A percentile compares a stretch with the other conserved stretches of the same genome.
Conservation (phyloP, 2,797 vertebrate genomes). For the Kryptolebias ocellatus region DNA sequence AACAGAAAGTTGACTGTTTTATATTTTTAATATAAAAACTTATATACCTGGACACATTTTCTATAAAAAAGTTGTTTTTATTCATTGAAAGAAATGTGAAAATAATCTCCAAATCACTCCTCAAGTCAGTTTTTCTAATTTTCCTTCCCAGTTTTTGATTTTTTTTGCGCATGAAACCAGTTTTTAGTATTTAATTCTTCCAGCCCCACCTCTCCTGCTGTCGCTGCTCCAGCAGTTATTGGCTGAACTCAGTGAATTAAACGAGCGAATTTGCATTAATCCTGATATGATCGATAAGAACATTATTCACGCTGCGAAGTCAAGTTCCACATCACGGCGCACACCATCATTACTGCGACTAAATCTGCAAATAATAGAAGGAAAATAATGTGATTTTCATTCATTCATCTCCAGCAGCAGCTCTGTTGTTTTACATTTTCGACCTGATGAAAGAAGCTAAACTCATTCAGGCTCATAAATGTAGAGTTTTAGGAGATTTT, state of each 20-base stretch:
- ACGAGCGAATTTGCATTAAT: slow-evolving; percentile 61
- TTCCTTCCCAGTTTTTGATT: not conserved
- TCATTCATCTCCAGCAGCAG: slow-evolving; percentile 18
- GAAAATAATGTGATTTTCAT: slow-evolving; percentile 39
- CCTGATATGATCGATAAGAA: slow-evolving; percentile 68
- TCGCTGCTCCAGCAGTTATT: slow-evolving; percentile 13
- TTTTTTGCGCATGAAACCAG: slow-evolving; percentile 23
- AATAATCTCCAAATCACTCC: not conserved
- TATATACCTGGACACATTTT: no score
- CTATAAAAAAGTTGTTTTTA: no score
- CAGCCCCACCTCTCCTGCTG: not conserved
- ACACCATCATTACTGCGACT: slow-evolving; percentile 47
- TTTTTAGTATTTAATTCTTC: not conserved
- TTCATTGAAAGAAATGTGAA: not conserved
- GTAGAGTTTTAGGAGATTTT: not conserved
- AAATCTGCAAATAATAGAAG: slow-evolving; percentile 48
- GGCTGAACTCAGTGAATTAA: slow-evolving; percentile 55
- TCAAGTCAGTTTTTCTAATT: not conserved
- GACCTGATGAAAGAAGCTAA: slow-evolving; percentile 8
- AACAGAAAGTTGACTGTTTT: no score
- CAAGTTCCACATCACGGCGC: slow-evolving; percentile 46
- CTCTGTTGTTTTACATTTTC: slow-evolving; percentile 2
- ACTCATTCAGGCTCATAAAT: not conserved
- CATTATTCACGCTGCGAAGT: slow-evolving; percentile 66
- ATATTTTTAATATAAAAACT: no score